Percentiles rank a stretch among this genome's conserved stretches.
Evolutionary conservation across 2,797 vertebrate genomes (phyloP).

Genomic region (Bucorvus abyssinicus): DNA sequence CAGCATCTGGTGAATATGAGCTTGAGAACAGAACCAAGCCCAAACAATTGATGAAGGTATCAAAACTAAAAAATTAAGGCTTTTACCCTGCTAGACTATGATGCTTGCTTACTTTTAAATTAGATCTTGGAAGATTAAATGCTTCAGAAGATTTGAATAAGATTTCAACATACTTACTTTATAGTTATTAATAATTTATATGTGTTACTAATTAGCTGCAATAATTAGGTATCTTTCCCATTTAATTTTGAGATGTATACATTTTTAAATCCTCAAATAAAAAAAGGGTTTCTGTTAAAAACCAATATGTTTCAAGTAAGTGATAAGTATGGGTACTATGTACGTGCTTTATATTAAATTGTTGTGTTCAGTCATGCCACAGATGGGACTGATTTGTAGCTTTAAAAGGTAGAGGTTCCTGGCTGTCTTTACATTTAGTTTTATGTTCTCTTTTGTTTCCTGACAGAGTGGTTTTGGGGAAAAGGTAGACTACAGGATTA

Average conservation of each 20-base stretch:
- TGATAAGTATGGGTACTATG: neutral
- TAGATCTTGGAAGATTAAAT: neutral
- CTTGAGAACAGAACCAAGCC: neutral
- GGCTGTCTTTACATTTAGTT: conserved; percentile 47
- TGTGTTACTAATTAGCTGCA: neutral
- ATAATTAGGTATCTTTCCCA: neutral
- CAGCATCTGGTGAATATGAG: neutral
- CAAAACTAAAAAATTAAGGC: neutral
- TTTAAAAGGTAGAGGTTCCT: conserved; percentile 48
- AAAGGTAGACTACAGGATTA: conserved; percentile 49
- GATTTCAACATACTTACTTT: neutral
- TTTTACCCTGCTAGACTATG: neutral
- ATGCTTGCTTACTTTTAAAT: conserved; percentile 27
- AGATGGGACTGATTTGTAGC: conserved; percentile 61
- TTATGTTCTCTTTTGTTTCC: conserved; percentile 54
- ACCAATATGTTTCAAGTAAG: neutral
- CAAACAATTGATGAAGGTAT: conserved; percentile 34
- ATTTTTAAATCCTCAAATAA: neutral
- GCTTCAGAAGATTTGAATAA: neutral
- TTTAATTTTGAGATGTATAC: neutral
- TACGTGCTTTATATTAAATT: conserved; percentile 49
- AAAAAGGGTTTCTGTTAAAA: neutral
- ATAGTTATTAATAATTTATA: neutral
- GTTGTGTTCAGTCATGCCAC: conserved; percentile 1
- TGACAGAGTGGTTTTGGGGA: conserved; percentile 6